Evolutionary conservation across 2,113 vertebrate genomes (phyloP).

Genomic region (human (Homo sapiens)): GRCh38 chr1:93776001-93776500

Average conservation of each 20-base stretch:
- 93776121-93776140: background rate
- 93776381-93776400: background rate
- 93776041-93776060: background rate
- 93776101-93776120: background rate
- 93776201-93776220: background rate
- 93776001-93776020: background rate
- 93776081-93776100: background rate
- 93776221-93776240: background rate
- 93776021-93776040: constrained; percentile 42
- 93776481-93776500: background rate
- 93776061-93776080: background rate
- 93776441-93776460: background rate
- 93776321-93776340: background rate
- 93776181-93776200: background rate
- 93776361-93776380: background rate
- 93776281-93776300: background rate
- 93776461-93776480: background rate
- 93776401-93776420: background rate
- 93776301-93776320: background rate
- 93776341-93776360: background rate
- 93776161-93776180: background rate
- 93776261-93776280: background rate
- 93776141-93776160: background rate
- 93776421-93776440: background rate
- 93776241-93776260: background rate